Conservation (phyloP, 2,888 invertebrate genomes). For the Oscheius sp. region DNA sequence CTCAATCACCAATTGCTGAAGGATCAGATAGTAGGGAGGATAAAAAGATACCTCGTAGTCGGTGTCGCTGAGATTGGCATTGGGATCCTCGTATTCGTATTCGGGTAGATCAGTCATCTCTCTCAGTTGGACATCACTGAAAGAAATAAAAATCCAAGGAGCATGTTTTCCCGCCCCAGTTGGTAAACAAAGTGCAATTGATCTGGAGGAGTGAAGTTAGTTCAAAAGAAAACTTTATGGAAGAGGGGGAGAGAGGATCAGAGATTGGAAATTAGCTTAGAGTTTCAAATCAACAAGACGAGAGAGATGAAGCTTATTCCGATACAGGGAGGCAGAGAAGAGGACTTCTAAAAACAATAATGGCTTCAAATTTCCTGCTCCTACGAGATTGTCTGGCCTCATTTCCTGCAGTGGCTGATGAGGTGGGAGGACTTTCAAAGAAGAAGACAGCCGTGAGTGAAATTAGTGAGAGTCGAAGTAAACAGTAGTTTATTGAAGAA, state of each 20-base stretch:
- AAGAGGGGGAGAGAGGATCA: not conserved
- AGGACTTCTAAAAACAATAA: not conserved
- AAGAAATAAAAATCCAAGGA: not conserved
- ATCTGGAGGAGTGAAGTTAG: too few species aligned
- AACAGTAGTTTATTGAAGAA: too few species aligned
- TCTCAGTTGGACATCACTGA: not conserved
- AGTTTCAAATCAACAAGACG: too few species aligned
- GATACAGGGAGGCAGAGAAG: too few species aligned
- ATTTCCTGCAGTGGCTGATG: too few species aligned
- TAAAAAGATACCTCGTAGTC: conserved; percentile 37
- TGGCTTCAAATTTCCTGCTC: not conserved
- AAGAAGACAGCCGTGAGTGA: too few species aligned
- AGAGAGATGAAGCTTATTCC: too few species aligned
- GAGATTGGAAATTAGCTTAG: too few species aligned
- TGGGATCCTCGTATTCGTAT: conserved; percentile 28
- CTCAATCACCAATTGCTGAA: conserved; percentile 19
- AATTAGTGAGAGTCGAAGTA: too few species aligned
- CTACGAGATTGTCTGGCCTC: not conserved
- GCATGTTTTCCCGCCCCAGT: not conserved
- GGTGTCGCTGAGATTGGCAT: conserved; percentile 26
- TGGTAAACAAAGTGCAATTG: conserved; percentile 1
- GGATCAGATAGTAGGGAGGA: not conserved
- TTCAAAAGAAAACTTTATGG: not conserved
- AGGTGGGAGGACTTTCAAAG: too few species aligned
- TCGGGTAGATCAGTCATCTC: not conserved